Evolutionary conservation across 2,888 invertebrate species (phyloP), one percentile per base, ranked within the genome.

Genomic region (Stramonita haemastoma): DNA sequence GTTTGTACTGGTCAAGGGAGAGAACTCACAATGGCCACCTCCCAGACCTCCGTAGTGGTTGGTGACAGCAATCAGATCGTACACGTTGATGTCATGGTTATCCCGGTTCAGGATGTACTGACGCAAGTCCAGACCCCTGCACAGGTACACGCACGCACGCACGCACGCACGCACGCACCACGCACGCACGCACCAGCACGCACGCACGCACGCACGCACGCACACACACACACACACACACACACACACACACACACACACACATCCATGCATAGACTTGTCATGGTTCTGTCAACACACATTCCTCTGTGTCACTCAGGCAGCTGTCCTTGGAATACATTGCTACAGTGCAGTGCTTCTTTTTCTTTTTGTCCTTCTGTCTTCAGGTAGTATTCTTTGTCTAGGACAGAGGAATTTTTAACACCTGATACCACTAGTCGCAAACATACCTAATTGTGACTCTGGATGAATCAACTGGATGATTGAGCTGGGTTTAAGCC

Each of bases 31-130:
- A 91, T 96, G 96, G 73, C 96, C 96, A 8, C 95, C 96, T 26
- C 95, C 95, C 70, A 96, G 93, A 36, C 96, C 96, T 83, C 97
- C 97, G 94, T 96, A 97, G 93, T 97, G 97, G 93, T 97, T 97
- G 83, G 96, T 96, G 19, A 97, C 97, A 36, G 96, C 96, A 66
- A 97, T 96, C 90, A 97, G 94, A 93, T 97, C 96, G 93, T 97
- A 97, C 6, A 95, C 91, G 60, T 91, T 87, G 60, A 95, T 94
- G 32, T 94, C 93, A 22, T 94, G 95, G 90, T 96, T 95, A 32
- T 95, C 93, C 8, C 94, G 93, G 92, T 96, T 96, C 85, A 96
- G 96, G 73, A 97, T 94, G 92, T 96, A 96, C 77, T 96, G 95
- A 70, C 95, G 94, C 95, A 97, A 94, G 92, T 96, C 95, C 87